Conservation (phyloP, 2,113 vertebrate species). For the Hepsetus odoe region DNA sequence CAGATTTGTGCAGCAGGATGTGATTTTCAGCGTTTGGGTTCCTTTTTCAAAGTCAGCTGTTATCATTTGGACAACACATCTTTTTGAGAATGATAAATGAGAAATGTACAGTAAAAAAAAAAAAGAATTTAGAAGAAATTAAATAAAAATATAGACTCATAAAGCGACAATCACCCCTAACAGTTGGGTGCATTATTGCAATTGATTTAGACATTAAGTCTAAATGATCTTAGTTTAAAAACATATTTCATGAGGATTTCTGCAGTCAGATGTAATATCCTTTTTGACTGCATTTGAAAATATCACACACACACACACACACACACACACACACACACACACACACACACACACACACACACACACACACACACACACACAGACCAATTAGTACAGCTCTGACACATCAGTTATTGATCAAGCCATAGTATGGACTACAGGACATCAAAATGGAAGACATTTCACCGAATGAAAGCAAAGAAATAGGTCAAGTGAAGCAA, state of each 20-base stretch:
- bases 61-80: neutral
- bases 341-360: neutral
- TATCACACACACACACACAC: neutral
- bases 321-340: neutral
- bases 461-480: neutral
- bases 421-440: neutral
- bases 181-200: neutral
- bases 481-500: slow-evolving; percentile 5
- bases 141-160: neutral
- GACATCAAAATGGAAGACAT: neutral
- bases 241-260: neutral
- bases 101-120: neutral
- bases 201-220: neutral
- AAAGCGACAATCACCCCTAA: neutral
- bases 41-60: neutral
- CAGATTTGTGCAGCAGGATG: neutral
- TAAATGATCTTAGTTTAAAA: neutral
- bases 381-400: neutral
- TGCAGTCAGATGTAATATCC: neutral
- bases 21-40: neutral
- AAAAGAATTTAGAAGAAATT: neutral
- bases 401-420: neutral
- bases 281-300: neutral
- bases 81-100: slow-evolving; percentile 15
- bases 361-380: neutral